These are phyloP conservation scores for Hydraecia micacea DNA, from an alignment of 2,888 invertebrate species.

Conservation along the genomic window DNA sequence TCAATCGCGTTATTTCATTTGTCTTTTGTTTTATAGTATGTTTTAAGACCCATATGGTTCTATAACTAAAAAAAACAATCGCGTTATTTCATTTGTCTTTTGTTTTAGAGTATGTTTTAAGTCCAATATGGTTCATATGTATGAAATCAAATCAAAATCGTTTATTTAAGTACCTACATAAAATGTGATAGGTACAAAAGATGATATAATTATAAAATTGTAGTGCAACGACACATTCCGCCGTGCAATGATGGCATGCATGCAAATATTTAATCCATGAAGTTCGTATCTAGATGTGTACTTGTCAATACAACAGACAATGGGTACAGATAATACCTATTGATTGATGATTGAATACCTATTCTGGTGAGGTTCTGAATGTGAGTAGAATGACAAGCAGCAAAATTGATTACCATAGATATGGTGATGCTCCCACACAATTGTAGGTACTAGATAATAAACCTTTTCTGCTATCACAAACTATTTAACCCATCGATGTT, in stretches of 20 bases:
- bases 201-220: too few relatives aligned
- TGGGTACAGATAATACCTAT: slow-evolving; percentile 13
- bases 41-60: not conserved
- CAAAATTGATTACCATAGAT: not conserved
- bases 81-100: not conserved
- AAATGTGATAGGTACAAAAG: too few relatives aligned
- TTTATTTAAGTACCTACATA: too few relatives aligned
- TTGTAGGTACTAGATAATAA: slow-evolving; percentile 1
- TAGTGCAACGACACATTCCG: too few relatives aligned
- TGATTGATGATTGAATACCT: slow-evolving; percentile 37
- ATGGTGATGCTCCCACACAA: not conserved
- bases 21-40: not conserved
- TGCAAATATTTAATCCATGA: too few relatives aligned
- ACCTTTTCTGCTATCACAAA: slow-evolving; percentile 16
- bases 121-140: not conserved
- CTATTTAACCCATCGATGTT: slow-evolving; percentile 2
- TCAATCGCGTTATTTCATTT: not conserved
- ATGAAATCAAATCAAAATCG: too few relatives aligned
- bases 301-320: slow-evolving; percentile 8
- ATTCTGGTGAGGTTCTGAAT: not conserved
- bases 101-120: not conserved
- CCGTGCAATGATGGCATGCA: too few relatives aligned
- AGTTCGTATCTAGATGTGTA: not conserved
- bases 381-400: not conserved
- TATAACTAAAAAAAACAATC: not conserved